phyloP scores from a whole-genome alignment of 1,140 invertebrate genomes.

The Cryptotermes secundus region DNA sequence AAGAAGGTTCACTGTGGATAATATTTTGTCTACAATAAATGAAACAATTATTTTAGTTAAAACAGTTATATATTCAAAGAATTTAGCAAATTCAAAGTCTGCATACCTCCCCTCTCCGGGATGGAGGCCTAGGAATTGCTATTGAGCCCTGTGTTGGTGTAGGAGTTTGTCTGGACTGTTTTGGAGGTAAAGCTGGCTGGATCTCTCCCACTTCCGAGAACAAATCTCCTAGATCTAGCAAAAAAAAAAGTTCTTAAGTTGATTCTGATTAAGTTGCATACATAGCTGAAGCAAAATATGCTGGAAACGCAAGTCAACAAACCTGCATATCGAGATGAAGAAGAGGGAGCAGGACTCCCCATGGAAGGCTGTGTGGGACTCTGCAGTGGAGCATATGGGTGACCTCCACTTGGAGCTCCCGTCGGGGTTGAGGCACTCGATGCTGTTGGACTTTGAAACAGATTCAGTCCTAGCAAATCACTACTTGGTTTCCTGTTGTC shows the following conservation, averaged over 20 bases:
- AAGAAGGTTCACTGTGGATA: too few species aligned
- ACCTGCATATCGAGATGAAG: slow-evolving; percentile 55
- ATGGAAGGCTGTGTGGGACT: slow-evolving; percentile 54
- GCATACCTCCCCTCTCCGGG: slow-evolving; percentile 41
- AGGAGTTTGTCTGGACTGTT: slow-evolving; percentile 51
- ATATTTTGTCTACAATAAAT: too few species aligned
- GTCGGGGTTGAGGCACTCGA: slow-evolving; percentile 88
- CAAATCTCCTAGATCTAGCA: slow-evolving; percentile 70
- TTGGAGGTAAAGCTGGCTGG: slow-evolving; percentile 64
- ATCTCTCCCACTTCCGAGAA: slow-evolving; percentile 83
- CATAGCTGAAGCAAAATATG: too few species aligned
- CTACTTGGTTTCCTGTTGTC: slow-evolving; percentile 65
- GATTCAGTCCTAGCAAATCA: slow-evolving; percentile 75
- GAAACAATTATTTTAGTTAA: too few species aligned
- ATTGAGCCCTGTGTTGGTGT: slow-evolving; percentile 63
- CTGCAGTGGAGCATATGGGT: slow-evolving; percentile 79
- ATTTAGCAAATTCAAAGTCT: neutral
- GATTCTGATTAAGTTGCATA: too few species aligned
- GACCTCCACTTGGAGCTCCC: slow-evolving; percentile 68
- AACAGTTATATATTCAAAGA: neutral
- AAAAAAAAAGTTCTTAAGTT: slow-evolving; percentile 27
- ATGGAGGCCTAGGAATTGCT: slow-evolving; percentile 54
- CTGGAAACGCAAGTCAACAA: neutral
- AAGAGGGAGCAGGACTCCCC: slow-evolving; percentile 51
- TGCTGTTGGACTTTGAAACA: slow-evolving; percentile 71